phyloP scores from a whole-genome alignment of 2,113 vertebrate species.

The Aphelocoma coerulescens region DNA sequence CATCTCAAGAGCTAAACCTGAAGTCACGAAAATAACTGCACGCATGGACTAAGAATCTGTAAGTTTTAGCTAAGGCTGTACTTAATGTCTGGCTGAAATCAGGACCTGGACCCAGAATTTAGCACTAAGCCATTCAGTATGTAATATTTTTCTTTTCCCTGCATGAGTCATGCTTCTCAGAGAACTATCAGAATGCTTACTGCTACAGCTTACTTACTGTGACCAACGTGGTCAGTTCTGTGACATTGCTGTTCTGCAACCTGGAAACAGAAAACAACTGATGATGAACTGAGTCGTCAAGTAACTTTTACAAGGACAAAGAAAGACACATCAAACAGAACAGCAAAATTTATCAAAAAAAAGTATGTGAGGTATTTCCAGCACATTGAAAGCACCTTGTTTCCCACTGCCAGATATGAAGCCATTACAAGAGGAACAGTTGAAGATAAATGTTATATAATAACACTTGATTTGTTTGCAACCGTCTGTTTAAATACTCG shows the following conservation, averaged over 20 bases:
- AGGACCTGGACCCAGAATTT: not conserved
- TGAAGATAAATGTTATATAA: not conserved
- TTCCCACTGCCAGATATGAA: not conserved
- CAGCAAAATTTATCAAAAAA: not conserved
- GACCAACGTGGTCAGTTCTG: conserved; percentile 71
- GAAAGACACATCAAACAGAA: not conserved
- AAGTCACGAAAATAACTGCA: not conserved
- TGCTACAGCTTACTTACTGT: conserved; percentile 72
- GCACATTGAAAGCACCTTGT: not conserved
- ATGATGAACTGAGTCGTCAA: conserved; percentile 35
- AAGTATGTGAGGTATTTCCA: not conserved
- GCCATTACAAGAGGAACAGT: not conserved
- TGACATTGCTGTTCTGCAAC: conserved; percentile 77
- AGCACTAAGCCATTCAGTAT: not conserved
- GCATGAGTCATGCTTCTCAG: not conserved
- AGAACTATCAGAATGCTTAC: not conserved
- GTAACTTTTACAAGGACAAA: not conserved
- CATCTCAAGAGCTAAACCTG: not conserved
- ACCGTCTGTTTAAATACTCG: not conserved
- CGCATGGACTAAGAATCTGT: not conserved
- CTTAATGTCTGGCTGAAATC: not conserved
- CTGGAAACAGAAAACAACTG: conserved; percentile 74
- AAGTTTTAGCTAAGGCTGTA: not conserved
- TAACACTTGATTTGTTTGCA: not conserved
- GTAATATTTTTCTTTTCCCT: not conserved